phyloP scores from a whole-genome alignment of 2,888 invertebrate species.

The Entomobrya multifasciata region DNA sequence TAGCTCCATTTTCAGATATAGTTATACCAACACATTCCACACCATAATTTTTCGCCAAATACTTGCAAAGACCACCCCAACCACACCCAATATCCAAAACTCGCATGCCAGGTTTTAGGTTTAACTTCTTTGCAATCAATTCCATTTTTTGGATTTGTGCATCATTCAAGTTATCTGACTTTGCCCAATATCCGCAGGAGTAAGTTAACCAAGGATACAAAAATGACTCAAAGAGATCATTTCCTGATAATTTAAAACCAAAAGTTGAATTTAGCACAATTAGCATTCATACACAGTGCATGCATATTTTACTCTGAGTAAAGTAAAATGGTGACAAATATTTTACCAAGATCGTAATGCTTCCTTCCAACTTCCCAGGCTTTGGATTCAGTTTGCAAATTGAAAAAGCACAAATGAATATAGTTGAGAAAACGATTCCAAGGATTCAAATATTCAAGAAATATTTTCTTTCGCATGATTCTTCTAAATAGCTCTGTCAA shows the following conservation, averaged over 20 bases:
- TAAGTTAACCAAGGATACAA: slow-evolving; percentile 58
- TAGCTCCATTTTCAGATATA: slow-evolving; percentile 61
- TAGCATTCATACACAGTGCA: too few relatives aligned
- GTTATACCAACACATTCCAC: slow-evolving; percentile 69
- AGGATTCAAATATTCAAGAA: slow-evolving; percentile 62
- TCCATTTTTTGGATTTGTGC: slow-evolving; percentile 72
- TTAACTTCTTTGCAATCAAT: slow-evolving; percentile 67
- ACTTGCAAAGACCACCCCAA: slow-evolving; percentile 68
- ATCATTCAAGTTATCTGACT: slow-evolving; percentile 62
- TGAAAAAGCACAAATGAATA: slow-evolving; percentile 60
- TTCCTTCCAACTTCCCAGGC: slow-evolving; percentile 67
- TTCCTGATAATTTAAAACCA: too few relatives aligned
- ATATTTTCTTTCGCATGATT: slow-evolving; percentile 56
- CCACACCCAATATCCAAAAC: slow-evolving; percentile 69
- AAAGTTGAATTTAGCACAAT: too few relatives aligned
- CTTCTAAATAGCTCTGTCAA: slow-evolving; percentile 50
- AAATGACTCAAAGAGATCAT: slow-evolving; percentile 63
- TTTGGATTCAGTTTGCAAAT: slow-evolving; percentile 64
- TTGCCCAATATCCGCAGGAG: slow-evolving; percentile 70
- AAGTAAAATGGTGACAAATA: too few relatives aligned
- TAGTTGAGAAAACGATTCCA: slow-evolving; percentile 71
- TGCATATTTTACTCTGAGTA: too few relatives aligned
- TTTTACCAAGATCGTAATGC: slow-evolving; percentile 67
- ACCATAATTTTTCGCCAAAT: slow-evolving; percentile 59
- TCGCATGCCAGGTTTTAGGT: slow-evolving; percentile 69